Conservation (phyloP, 2,113 vertebrate genomes). For the Peucedramus taeniatus region DNA sequence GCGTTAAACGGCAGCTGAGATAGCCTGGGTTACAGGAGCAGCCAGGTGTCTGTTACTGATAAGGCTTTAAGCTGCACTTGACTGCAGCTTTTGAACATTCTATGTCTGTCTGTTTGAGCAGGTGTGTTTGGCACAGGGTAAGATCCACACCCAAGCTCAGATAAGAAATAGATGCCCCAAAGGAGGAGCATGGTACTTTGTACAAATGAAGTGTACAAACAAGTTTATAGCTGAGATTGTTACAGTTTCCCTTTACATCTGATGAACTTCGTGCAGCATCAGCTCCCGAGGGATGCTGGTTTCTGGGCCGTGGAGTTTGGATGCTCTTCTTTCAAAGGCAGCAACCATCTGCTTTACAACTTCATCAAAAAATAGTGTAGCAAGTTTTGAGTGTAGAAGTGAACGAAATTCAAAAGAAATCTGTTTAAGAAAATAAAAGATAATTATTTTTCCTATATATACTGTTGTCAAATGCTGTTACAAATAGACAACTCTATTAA, state of each 20-base stretch:
- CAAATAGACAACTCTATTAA: not conserved
- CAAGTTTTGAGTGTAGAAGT: conserved; percentile 90
- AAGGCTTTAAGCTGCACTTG: conserved; percentile 33
- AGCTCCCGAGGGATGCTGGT: conserved; percentile 87
- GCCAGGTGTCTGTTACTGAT: not conserved
- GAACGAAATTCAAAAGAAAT: conserved; percentile 96
- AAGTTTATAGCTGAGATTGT: not conserved
- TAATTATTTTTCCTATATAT: not conserved
- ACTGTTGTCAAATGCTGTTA: not conserved
- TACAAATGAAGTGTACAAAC: not conserved
- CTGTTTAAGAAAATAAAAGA: conserved; percentile 61
- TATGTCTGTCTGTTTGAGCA: not conserved
- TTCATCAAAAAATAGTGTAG: conserved; percentile 92
- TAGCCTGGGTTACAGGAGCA: not conserved
- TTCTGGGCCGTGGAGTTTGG: conserved; percentile 83
- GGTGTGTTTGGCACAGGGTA: conserved; percentile 10
- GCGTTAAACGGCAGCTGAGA: not conserved
- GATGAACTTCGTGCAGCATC: conserved; percentile 91
- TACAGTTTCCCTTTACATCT: conserved; percentile 73
- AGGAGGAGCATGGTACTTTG: not conserved
- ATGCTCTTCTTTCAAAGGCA: conserved; percentile 87
- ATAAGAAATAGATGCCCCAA: not conserved
- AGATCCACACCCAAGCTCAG: conserved; percentile 27
- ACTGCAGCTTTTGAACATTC: conserved; percentile 12
- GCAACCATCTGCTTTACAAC: conserved; percentile 96